These are phyloP conservation scores for Antheraea assamensis DNA, from an alignment of 2,888 invertebrate species.

Conservation along the genomic window DNA sequence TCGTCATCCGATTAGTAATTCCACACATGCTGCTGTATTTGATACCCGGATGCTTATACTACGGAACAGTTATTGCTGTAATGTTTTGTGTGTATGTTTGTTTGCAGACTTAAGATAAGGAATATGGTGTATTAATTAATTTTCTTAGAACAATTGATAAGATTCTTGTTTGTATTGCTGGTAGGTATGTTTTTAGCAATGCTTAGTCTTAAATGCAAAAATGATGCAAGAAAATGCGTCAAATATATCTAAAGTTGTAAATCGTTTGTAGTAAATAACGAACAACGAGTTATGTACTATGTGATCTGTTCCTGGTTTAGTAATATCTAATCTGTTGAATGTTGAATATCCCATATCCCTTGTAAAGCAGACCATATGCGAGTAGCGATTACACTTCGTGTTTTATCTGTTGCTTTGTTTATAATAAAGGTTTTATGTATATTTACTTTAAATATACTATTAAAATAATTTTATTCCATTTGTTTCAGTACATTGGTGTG, in stretches of 20 bases:
- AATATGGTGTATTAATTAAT: not conserved
- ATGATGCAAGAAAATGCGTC: not conserved
- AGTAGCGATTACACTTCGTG: not conserved
- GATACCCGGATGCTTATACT: not conserved
- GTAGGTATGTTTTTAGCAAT: not conserved
- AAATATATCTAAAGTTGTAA: not conserved
- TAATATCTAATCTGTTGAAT: no score
- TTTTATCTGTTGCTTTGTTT: no score
- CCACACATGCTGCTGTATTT: not conserved
- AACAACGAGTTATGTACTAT: not conserved
- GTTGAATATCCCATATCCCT: no score
- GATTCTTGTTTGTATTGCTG: not conserved
- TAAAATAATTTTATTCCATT: slow-evolving; percentile 21
- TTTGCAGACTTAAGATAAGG: not conserved
- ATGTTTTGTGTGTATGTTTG: not conserved
- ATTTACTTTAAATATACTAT: not conserved
- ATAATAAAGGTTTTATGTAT: no score
- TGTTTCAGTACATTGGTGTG: slow-evolving; percentile 89
- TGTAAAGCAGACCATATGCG: no score
- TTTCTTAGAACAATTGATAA: slow-evolving; percentile 1
- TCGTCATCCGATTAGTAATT: slow-evolving; percentile 5
- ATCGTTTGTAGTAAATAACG: not conserved
- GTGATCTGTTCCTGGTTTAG: no score
- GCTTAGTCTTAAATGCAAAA: no score
- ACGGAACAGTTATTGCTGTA: not conserved